A percentile compares a stretch with the other conserved stretches of the same genome.
Conservation (phyloP, 2,797 vertebrate species). For the Alectoris magna region DNA sequence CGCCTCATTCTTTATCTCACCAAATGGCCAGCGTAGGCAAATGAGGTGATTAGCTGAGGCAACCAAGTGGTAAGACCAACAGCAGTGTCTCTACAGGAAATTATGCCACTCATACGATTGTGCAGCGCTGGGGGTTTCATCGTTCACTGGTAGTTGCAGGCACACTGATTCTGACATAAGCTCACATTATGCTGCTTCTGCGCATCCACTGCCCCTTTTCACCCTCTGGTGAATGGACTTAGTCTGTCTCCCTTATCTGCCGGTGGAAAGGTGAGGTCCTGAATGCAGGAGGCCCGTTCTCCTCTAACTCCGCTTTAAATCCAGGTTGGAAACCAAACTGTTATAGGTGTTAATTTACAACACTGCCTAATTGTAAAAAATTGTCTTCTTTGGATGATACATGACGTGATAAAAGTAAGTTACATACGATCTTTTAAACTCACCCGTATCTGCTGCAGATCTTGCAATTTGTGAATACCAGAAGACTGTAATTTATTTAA, state of each 20-base stretch:
- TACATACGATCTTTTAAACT: conserved; percentile 3
- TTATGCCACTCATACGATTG: not conserved
- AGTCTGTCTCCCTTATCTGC: not conserved
- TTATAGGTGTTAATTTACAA: not conserved
- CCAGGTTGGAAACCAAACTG: not conserved
- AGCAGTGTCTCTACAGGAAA: not conserved
- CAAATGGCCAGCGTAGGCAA: not conserved
- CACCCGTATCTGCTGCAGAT: not conserved
- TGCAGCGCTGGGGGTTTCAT: not conserved
- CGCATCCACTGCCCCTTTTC: not conserved
- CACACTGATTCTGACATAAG: not conserved
- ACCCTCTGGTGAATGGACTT: rapidly evolving
- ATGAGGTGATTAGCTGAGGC: conserved; percentile 22
- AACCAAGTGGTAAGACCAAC: conserved; percentile 14
- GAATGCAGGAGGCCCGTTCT: not conserved
- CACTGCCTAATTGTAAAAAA: not conserved
- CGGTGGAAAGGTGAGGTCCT: not conserved
- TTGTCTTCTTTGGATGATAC: not conserved
- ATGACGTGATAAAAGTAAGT: not conserved
- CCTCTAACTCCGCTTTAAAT: not conserved
- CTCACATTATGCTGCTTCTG: not conserved
- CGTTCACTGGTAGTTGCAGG: not conserved
- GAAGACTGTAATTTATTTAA: conserved; percentile 30
- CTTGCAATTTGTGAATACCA: not conserved
- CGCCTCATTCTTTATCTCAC: conserved; percentile 21